Evolutionary conservation across 2,888 invertebrate genomes (phyloP).

Genomic region (Serripes groenlandicus): DNA sequence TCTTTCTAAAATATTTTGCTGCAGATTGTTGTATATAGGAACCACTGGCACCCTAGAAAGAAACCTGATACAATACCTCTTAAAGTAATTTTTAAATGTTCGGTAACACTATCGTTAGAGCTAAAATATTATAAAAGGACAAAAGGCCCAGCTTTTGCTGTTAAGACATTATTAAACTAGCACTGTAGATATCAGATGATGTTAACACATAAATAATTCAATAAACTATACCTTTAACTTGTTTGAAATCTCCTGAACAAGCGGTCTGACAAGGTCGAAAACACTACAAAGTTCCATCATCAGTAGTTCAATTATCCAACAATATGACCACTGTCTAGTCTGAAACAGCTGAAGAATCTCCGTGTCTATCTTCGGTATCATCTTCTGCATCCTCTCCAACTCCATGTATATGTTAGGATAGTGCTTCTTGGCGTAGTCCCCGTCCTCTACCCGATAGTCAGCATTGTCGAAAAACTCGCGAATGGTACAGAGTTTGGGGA

Average conservation of each 20-base stretch:
- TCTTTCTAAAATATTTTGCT: too few relatives aligned
- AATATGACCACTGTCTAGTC: slow-evolving; percentile 20
- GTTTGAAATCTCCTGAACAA: slow-evolving; percentile 19
- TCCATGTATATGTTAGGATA: slow-evolving; percentile 24
- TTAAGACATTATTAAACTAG: too few relatives aligned
- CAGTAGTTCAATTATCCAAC: slow-evolving; percentile 15
- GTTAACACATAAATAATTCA: too few relatives aligned
- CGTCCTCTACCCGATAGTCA: slow-evolving; percentile 22
- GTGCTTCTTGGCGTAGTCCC: slow-evolving; percentile 20
- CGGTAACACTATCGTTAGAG: too few relatives aligned
- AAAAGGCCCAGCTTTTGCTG: too few relatives aligned
- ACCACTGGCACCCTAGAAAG: too few relatives aligned
- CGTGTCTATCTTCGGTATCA: slow-evolving; percentile 5
- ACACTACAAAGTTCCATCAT: slow-evolving; percentile 29
- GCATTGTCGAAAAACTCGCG: slow-evolving; percentile 40
- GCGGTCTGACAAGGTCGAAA: slow-evolving; percentile 26
- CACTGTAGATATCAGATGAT: too few relatives aligned
- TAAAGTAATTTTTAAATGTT: too few relatives aligned
- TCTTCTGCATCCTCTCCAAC: slow-evolving; percentile 20
- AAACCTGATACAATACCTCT: too few relatives aligned
- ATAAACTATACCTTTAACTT: slow-evolving; percentile 39
- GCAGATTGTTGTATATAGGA: too few relatives aligned
- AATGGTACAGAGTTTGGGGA: slow-evolving; percentile 32
- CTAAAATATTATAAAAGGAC: too few relatives aligned
- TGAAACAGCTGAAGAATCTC: slow-evolving; percentile 22